Evolutionary conservation across 2,113 vertebrate species (phyloP).

Genomic region (Ciconia stormi): DNA sequence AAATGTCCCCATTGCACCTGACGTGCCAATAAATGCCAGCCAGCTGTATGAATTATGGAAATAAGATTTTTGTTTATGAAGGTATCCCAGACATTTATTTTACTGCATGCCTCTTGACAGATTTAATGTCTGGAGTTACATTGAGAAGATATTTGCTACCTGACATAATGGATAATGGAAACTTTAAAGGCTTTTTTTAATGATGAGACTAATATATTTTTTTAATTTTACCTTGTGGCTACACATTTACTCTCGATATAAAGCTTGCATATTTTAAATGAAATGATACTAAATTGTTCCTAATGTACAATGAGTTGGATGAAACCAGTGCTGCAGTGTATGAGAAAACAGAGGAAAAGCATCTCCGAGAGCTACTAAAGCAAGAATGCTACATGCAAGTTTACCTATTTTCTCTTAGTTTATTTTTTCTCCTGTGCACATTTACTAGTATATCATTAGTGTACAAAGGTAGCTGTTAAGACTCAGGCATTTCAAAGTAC

Average conservation of each 20-base stretch:
- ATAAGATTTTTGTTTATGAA: constrained; percentile 94
- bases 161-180: constrained; percentile 86
- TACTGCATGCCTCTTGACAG: constrained; percentile 86
- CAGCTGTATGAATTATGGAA: constrained; percentile 92
- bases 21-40: constrained; percentile 90
- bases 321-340: neutral
- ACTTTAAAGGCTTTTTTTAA: constrained; percentile 77
- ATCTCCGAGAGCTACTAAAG: constrained; percentile 12
- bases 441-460: neutral
- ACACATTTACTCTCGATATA: constrained; percentile 44
- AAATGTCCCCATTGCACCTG: constrained; percentile 89
- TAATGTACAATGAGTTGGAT: constrained; percentile 50
- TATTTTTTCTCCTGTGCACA: neutral
- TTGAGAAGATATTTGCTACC: constrained; percentile 87
- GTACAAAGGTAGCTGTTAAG: constrained; percentile 18
- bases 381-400: neutral
- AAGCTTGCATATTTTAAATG: constrained; percentile 67
- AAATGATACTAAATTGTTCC: constrained; percentile 54
- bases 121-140: constrained; percentile 87
- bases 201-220: constrained; percentile 73
- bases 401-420: neutral
- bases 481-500: neutral
- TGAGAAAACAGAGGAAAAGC: constrained; percentile 33
- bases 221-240: constrained; percentile 68
- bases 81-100: constrained; percentile 89